Evolutionary conservation across 2,888 invertebrate genomes (phyloP), one percentile per base, ranked within the genome.

Genomic region (Andrena bucephala): DNA sequence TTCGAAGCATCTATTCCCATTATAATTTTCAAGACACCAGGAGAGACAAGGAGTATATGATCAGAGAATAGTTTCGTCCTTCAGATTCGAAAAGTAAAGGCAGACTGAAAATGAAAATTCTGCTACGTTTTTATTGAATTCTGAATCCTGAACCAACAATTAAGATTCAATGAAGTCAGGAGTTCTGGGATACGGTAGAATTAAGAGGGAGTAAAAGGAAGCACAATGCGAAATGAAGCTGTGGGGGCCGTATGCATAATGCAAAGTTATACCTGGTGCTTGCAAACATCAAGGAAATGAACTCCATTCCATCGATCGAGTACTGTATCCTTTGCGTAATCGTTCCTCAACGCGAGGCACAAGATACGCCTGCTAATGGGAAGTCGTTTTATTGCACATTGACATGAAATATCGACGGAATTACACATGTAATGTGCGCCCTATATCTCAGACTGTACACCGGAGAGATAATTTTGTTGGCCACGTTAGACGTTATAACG

Each of bases 391-490:
- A 82, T 71, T 84, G 74, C 74, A 16, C 73, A 73, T 68, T 48
- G 33, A 50, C 69, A 59, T 77, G 81, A 84, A 79, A 85, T 84
- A 84, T 79, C 82, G 79, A 79, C 82, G 71, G 73, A 84, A 76
- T 73, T 81, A 74, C 60, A 68, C 70, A 24, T 70, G 78, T 82
- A 76, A 78, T 68, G 76, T 52, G 63, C 65, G 52, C 29, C 67
- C 78, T 50, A 62, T 68, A 57, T 67, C 52, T 65, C 57, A 31
- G 59, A 65, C 36, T 74, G 57, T 79, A 82, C 79, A 67, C 73
- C 6, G 13, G 63, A 65, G 71, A 82, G 71, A 67, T 77, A 82
- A 84, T 85, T 84, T 82, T 72, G 60, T 75, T 57, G 36, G 42
- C 42, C 78, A 29, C n/a, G 72, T 73, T 81, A 78, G 69, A 70